A percentile compares a stretch with the other conserved stretches of the same genome.
phyloP scores from a whole-genome alignment of 1,140 invertebrate genomes.

The Agrypnia vestita region DNA sequence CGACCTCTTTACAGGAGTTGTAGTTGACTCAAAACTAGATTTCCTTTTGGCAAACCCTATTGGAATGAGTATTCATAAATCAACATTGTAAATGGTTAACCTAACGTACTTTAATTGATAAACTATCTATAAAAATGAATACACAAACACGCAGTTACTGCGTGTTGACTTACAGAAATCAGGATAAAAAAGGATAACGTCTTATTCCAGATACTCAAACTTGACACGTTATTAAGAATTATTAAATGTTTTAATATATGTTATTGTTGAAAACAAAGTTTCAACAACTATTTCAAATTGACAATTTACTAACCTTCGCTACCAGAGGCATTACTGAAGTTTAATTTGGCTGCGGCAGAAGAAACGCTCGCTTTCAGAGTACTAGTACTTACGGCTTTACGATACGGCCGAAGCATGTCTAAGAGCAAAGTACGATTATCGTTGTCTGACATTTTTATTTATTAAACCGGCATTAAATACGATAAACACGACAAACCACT shows the following conservation, averaged over 20 bases:
- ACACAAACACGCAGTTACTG: too few relatives aligned
- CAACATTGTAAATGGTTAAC: slow-evolving; percentile 6
- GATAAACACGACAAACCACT: slow-evolving; percentile 12
- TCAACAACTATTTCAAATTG: too few relatives aligned
- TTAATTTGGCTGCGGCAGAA: slow-evolving; percentile 46
- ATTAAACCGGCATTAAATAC: background rate
- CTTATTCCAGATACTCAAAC: too few relatives aligned
- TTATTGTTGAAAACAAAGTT: too few relatives aligned
- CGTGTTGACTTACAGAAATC: too few relatives aligned
- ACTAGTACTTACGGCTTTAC: slow-evolving; percentile 65
- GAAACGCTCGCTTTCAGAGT: slow-evolving; percentile 39
- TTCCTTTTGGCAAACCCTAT: slow-evolving; percentile 51
- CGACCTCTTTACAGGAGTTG: slow-evolving; percentile 38
- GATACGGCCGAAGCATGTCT: slow-evolving; percentile 70
- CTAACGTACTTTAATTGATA: background rate
- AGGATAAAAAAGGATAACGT: too few relatives aligned
- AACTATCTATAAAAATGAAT: too few relatives aligned
- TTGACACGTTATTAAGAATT: too few relatives aligned
- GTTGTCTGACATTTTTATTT: slow-evolving; percentile 67
- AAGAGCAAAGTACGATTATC: slow-evolving; percentile 70
- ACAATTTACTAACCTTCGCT: slow-evolving; percentile 26
- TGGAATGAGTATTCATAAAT: too few relatives aligned
- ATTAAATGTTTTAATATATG: too few relatives aligned
- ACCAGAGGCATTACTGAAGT: slow-evolving; percentile 40
- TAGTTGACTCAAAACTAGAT: slow-evolving; percentile 35